phyloP scores from a whole-genome alignment of 2,888 invertebrate genomes.

The Mythimna loreyi region DNA sequence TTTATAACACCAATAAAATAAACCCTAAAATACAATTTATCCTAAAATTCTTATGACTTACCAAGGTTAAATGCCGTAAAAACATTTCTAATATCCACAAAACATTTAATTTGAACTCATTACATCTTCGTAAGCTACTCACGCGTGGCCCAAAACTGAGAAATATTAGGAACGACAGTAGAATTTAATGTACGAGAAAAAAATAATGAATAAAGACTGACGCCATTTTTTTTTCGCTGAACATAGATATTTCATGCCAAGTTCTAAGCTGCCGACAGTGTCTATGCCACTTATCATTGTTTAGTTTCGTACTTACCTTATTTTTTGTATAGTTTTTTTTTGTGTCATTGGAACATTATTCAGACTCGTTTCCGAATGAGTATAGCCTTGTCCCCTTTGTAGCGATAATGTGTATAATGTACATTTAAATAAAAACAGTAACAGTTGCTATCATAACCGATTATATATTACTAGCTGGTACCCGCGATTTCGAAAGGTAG shows the following conservation, averaged over 20 bases:
- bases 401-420: too few relatives aligned
- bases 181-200: slow-evolving; percentile 43
- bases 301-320: neutral
- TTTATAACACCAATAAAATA: too few relatives aligned
- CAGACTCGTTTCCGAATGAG: neutral
- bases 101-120: slow-evolving; percentile 33
- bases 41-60: neutral
- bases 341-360: neutral
- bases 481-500: too few relatives aligned
- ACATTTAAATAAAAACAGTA: neutral
- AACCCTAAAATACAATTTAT: too few relatives aligned
- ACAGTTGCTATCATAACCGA: too few relatives aligned
- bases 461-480: too few relatives aligned
- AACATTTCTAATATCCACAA: neutral
- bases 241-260: slow-evolving; percentile 22
- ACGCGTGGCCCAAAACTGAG: slow-evolving; percentile 33
- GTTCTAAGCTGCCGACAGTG: neutral
- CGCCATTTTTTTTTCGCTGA: neutral
- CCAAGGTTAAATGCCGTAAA: neutral
- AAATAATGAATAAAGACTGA: slow-evolving; percentile 28
- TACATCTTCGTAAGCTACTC: slow-evolving; percentile 20
- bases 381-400: neutral
- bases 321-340: slow-evolving; percentile 1
- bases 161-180: slow-evolving; percentile 35
- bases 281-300: slow-evolving; percentile 35